Evolutionary conservation across 2,888 invertebrate genomes (phyloP).

Genomic region (Zeuzera pyrina): DNA sequence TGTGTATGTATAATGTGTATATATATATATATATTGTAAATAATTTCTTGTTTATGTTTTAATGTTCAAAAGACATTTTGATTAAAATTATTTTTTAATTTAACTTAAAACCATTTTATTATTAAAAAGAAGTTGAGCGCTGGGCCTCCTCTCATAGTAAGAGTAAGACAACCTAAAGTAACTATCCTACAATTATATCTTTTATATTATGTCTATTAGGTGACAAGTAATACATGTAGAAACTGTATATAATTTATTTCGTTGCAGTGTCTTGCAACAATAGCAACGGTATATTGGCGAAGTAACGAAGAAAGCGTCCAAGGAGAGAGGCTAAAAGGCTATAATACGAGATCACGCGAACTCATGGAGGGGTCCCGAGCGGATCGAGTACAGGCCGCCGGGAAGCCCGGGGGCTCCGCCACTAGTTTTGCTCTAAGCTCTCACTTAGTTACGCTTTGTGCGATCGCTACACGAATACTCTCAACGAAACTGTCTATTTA

Average conservation of each 20-base stretch:
- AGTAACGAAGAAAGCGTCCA: slow-evolving; percentile 92
- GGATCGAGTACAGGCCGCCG: slow-evolving; percentile 81
- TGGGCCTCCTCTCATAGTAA: too few species aligned
- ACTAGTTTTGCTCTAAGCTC: slow-evolving; percentile 11
- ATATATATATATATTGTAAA: too few species aligned
- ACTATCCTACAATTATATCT: too few species aligned
- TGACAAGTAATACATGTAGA: neutral
- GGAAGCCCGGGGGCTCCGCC: slow-evolving; percentile 35
- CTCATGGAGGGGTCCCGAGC: slow-evolving; percentile 79
- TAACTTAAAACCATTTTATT: too few species aligned
- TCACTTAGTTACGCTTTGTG: slow-evolving; percentile 22
- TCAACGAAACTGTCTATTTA: neutral
- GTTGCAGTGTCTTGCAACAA: slow-evolving; percentile 85
- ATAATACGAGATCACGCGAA: slow-evolving; percentile 85
- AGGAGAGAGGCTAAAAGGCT: slow-evolving; percentile 81
- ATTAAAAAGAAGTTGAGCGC: too few species aligned
- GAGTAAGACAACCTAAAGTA: too few species aligned
- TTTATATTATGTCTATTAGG: neutral
- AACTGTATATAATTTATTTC: slow-evolving; percentile 2
- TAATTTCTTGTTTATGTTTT: too few species aligned
- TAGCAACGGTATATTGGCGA: slow-evolving; percentile 88
- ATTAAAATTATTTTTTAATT: too few species aligned
- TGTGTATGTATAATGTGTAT: too few species aligned
- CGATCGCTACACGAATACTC: slow-evolving; percentile 15
- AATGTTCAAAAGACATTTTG: too few species aligned